A percentile compares a stretch with the other conserved stretches of the same genome.
Conservation (phyloP, 2,113 vertebrate species). For the Sprattus sprattus region DNA sequence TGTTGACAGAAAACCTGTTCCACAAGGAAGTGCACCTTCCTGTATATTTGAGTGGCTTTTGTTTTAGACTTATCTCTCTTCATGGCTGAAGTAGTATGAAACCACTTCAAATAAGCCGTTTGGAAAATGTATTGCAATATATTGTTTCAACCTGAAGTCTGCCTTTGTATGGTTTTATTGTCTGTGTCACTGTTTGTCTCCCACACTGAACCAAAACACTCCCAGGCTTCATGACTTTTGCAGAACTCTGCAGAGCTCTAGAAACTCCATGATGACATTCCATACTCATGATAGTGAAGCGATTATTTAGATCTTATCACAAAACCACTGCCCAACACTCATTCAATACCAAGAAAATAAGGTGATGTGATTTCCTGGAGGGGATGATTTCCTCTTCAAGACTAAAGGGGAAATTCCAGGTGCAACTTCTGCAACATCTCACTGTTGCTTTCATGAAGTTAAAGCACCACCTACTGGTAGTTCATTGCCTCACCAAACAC, state of each 20-base stretch:
- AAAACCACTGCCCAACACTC: not conserved
- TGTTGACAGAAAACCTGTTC: constrained; percentile 65
- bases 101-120: not conserved
- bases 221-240: not conserved
- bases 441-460: not conserved
- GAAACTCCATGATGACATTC: too few species aligned
- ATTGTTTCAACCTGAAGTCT: not conserved
- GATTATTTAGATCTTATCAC: too few species aligned
- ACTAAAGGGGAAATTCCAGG: not conserved
- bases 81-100: not conserved
- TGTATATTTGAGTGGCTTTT: not conserved
- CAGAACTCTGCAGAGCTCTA: too few species aligned
- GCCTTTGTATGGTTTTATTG: not conserved
- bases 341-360: not conserved
- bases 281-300: too few species aligned
- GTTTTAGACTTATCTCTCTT: not conserved
- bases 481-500: not conserved
- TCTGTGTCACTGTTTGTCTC: not conserved
- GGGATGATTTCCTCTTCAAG: not conserved
- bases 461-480: not conserved
- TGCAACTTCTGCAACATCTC: not conserved
- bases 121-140: not conserved
- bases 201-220: not conserved
- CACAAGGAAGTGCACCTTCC: constrained; percentile 62
- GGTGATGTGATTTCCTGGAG: not conserved